These are phyloP conservation scores for Drosophila macrospina DNA, from an alignment of 2,888 invertebrate genomes.

Conservation along the genomic window DNA sequence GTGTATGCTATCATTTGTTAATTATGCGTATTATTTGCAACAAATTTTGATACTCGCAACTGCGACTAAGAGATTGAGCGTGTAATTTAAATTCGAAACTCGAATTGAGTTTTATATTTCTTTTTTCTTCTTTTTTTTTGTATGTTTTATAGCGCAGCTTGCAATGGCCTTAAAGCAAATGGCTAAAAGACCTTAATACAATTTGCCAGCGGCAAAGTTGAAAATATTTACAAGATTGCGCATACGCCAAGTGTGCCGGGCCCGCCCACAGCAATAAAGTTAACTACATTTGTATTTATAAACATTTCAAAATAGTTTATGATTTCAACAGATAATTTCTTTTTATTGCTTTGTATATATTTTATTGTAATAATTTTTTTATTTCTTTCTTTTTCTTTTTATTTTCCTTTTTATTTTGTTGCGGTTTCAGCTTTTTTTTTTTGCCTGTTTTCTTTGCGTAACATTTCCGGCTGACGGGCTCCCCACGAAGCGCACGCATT, in stretches of 20 bases:
- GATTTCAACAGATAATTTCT: constrained; percentile 35
- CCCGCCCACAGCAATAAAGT: constrained; percentile 32
- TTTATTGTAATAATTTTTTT: constrained; percentile 6
- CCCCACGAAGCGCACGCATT: constrained; percentile 54
- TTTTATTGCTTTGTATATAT: not conserved
- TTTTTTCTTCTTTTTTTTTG: not conserved
- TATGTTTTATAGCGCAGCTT: constrained; percentile 12
- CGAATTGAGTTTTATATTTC: constrained; percentile 1
- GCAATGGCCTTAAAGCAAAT: constrained; percentile 48
- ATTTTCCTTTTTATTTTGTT: not conserved
- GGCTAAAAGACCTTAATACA: constrained; percentile 40
- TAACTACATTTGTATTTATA: constrained; percentile 44
- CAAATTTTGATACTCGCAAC: constrained; percentile 22
- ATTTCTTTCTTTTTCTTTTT: not conserved
- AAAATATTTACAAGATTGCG: constrained; percentile 44
- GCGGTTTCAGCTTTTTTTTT: constrained; percentile 3
- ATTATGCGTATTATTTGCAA: constrained; percentile 71
- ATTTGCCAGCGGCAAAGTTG: constrained; percentile 37
- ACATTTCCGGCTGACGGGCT: constrained; percentile 45
- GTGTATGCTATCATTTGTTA: constrained; percentile 60
- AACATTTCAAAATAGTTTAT: constrained; percentile 48
- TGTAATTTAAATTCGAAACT: constrained; percentile 51
- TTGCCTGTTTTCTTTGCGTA: constrained; percentile 7
- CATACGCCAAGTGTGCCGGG: constrained; percentile 37
- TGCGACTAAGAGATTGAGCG: constrained; percentile 44